Evolutionary conservation across 1,140 invertebrate species (phyloP).

Genomic region (Drosophila kohkoa): DNA sequence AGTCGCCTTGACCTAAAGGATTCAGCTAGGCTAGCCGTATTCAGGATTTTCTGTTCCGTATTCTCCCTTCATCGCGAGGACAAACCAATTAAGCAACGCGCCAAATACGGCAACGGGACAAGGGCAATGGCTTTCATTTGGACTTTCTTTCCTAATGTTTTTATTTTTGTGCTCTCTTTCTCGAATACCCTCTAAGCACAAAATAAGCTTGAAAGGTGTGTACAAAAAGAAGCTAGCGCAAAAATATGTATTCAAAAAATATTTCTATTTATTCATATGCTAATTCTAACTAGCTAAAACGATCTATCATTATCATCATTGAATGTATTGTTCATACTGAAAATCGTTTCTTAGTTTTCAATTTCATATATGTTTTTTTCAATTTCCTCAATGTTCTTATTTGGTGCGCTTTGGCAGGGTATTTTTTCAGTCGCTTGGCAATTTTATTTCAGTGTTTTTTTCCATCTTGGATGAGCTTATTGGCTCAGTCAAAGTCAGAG

Average conservation of each 20-base stretch:
- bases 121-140: constrained; percentile 24
- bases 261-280: no score
- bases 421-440: neutral
- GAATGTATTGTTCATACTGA: no score
- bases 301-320: no score
- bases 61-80: constrained; percentile 1
- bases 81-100: constrained; percentile 45
- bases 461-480: constrained; percentile 25
- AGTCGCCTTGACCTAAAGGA: constrained; percentile 36
- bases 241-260: no score
- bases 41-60: constrained; percentile 25
- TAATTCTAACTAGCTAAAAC: no score
- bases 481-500: constrained; percentile 37
- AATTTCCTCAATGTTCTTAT: no score
- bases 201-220: neutral
- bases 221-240: neutral
- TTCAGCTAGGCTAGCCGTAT: constrained; percentile 27
- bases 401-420: neutral
- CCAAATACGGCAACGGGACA: constrained; percentile 19
- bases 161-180: neutral
- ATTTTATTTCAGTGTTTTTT: constrained; percentile 6
- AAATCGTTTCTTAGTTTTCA: no score
- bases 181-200: constrained; percentile 1
- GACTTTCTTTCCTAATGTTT: neutral
- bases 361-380: no score